phyloP scores from a whole-genome alignment of 2,113 vertebrate genomes.

The Pitta sordida region DNA sequence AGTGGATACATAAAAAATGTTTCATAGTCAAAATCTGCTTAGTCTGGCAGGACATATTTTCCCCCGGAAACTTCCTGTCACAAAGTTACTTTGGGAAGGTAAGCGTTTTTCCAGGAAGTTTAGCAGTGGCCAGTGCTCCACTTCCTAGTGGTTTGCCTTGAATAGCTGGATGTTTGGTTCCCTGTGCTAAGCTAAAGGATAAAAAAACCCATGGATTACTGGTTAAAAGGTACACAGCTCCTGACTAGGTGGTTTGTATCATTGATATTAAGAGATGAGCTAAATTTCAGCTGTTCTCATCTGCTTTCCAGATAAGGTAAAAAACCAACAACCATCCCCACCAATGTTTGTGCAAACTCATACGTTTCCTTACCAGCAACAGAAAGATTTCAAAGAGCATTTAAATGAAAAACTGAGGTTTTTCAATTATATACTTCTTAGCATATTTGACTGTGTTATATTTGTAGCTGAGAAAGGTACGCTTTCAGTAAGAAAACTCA shows the following conservation, averaged over 20 bases:
- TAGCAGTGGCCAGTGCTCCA: neutral
- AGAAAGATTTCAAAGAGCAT: neutral
- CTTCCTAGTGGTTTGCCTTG: neutral
- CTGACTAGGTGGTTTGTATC: neutral
- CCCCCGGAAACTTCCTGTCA: neutral
- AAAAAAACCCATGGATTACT: neutral
- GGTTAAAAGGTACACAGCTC: neutral
- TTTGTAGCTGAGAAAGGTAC: neutral
- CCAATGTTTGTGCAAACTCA: neutral
- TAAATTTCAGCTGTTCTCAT: neutral
- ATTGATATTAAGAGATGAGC: neutral
- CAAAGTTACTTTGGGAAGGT: neutral
- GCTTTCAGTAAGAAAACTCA: neutral
- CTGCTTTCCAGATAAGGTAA: neutral
- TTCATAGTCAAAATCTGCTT: neutral
- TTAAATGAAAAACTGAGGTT: neutral
- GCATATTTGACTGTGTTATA: neutral
- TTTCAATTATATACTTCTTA: too few relatives aligned
- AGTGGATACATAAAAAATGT: neutral
- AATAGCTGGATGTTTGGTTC: neutral
- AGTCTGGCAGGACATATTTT: neutral
- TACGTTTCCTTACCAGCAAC: neutral
- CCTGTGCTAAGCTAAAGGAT: neutral
- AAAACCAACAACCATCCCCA: neutral
- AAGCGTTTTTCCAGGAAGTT: neutral